Conservation (phyloP, 2,113 vertebrate species). For the Hoplias malabaricus region DNA sequence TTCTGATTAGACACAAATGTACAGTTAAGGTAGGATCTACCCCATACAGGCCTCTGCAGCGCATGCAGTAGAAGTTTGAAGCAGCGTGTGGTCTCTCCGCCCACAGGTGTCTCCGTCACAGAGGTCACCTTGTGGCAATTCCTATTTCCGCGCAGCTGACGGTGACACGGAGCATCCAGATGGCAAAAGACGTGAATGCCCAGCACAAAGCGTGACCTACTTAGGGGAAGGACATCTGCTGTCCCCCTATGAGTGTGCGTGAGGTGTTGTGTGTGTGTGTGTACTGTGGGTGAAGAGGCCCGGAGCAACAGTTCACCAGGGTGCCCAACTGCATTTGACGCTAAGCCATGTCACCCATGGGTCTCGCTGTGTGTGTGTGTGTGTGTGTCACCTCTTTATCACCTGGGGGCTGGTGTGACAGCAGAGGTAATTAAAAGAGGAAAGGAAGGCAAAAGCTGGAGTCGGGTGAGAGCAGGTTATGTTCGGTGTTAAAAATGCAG, state of each 20-base stretch:
- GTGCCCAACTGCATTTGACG: conserved; percentile 11
- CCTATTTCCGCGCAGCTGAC: conserved; percentile 73
- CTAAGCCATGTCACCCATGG: conserved; percentile 22
- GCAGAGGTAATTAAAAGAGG: conserved; percentile 51
- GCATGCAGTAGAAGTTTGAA: not conserved
- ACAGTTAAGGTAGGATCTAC: not conserved
- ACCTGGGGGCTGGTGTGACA: conserved; percentile 46
- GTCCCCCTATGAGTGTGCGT: conserved; percentile 57
- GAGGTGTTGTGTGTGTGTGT: conserved; percentile 38
- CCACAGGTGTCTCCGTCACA: conserved; percentile 51
- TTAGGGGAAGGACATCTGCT: conserved; percentile 74
- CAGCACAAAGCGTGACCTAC: conserved; percentile 75
- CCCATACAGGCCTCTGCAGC: not conserved
- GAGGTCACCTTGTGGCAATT: conserved; percentile 74
- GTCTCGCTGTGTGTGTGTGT: conserved; percentile 10
- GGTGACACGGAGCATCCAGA: conserved; percentile 82
- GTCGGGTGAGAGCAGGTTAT: conserved; percentile 1
- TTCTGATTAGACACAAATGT: too few species aligned
- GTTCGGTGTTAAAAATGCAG: not conserved
- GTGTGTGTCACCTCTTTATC: conserved; percentile 45
- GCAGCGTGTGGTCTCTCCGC: conserved; percentile 46
- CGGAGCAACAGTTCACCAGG: conserved; percentile 34
- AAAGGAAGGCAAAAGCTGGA: conserved; percentile 27
- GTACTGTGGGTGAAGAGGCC: conserved; percentile 39
- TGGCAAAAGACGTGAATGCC: conserved; percentile 73